phyloP scores from a whole-genome alignment of 2,113 vertebrate genomes.

The Gambusia holbrooki region DNA sequence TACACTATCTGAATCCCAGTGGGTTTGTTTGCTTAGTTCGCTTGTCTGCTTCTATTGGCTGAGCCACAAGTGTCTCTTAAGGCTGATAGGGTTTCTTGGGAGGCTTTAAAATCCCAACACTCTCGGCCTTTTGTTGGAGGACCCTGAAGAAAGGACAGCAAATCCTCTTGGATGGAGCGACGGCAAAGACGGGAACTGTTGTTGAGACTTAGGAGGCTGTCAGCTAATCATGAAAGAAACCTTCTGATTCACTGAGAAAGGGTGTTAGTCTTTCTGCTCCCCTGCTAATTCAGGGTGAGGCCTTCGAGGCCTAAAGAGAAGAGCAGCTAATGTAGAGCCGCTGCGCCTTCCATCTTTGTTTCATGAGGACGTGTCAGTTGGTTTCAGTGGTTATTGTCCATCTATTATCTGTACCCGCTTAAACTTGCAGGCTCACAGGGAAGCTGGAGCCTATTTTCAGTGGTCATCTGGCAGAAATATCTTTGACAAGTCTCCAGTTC shows the following conservation, averaged over 20 bases:
- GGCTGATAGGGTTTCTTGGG: slow-evolving; percentile 38
- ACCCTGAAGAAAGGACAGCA: slow-evolving; percentile 34
- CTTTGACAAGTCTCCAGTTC: too few relatives aligned
- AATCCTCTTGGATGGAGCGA: slow-evolving; percentile 55
- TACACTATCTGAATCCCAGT: slow-evolving; percentile 47
- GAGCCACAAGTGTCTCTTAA: slow-evolving; percentile 48
- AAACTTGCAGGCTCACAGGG: too few relatives aligned
- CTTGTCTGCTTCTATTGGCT: slow-evolving; percentile 18
- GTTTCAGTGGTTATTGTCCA: too few relatives aligned
- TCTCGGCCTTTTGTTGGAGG: slow-evolving; percentile 38
- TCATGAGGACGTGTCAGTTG: too few relatives aligned
- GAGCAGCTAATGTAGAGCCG: too few relatives aligned
- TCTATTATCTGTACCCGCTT: too few relatives aligned
- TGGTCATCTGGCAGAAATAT: too few relatives aligned
- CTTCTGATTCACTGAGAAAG: slow-evolving; percentile 31
- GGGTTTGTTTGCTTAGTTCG: slow-evolving; percentile 66
- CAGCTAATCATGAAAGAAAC: slow-evolving; percentile 22
- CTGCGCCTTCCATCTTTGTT: too few relatives aligned
- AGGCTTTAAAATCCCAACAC: slow-evolving; percentile 38
- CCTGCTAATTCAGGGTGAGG: neutral
- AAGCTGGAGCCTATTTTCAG: too few relatives aligned
- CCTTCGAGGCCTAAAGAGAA: neutral
- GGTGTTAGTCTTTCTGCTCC: slow-evolving; percentile 3
- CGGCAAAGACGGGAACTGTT: slow-evolving; percentile 41
- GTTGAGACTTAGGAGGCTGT: slow-evolving; percentile 49